Conservation (phyloP, 2,113 vertebrate genomes). For the Nettapus auritus region DNA sequence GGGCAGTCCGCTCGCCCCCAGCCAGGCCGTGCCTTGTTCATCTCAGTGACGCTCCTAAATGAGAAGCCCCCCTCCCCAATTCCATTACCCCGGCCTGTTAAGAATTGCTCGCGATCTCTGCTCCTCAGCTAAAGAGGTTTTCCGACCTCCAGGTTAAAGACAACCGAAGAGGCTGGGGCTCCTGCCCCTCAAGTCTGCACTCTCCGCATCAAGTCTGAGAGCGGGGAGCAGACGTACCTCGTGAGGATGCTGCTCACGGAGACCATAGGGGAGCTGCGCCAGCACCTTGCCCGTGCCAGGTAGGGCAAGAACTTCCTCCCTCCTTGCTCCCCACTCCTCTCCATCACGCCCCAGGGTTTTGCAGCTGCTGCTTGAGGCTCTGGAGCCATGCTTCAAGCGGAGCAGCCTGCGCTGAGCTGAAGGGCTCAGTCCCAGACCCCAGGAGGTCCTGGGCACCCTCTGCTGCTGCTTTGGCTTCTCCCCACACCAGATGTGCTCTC, state of each 20-base stretch:
- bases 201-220: conserved; percentile 88
- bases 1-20: accelerated
- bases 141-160: conserved; percentile 39
- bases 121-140: neutral
- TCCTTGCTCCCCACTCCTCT: too few species aligned
- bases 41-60: neutral
- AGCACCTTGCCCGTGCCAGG: conserved; percentile 82
- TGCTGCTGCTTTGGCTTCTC: neutral
- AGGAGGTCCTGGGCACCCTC: neutral
- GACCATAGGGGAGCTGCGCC: conserved; percentile 85
- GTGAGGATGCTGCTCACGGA: conserved; percentile 83
- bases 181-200: conserved; percentile 40
- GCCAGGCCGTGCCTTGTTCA: accelerated
- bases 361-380: neutral
- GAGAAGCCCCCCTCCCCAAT: accelerated
- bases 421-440: neutral
- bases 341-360: accelerated
- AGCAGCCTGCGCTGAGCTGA: neutral
- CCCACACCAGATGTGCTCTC: neutral
- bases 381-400: neutral
- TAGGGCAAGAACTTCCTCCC: conserved; percentile 1
- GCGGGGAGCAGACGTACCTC: conserved; percentile 78
- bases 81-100: accelerated
- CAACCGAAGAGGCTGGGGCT: neutral
- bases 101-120: neutral